Evolutionary conservation across 2,888 invertebrate species (phyloP), one percentile per base, ranked within the genome.

Genomic region (Magallana nippona): DNA sequence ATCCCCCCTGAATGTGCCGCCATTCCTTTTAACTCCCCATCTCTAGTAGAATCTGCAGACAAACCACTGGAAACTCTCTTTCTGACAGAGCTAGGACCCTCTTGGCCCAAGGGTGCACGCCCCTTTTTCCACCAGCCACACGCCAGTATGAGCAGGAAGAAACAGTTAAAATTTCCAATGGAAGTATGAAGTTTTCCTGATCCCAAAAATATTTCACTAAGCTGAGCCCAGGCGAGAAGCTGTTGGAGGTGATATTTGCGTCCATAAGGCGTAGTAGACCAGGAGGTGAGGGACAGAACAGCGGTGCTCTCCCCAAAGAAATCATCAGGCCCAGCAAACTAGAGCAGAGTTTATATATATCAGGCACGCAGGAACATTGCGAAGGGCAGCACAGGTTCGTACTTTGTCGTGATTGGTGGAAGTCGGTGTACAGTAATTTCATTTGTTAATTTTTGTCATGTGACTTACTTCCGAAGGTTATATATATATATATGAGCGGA

Each of bases 71-170:
- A 22, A 11, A 17, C 63, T 10, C 62, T 63, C 5, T 19, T n/a
- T n/a, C 63, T 2, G 11, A 27, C 13, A 78, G 57, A 79, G 79
- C 79, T 10, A 19, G 13, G 27, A 17, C 17, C 13, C 27, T 79
- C 15, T 58, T 79, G 10, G 58, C 58, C 79, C 13, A 27, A 10
- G 79, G 79, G 1, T 58, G 79, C 27, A 55, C 58, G 55, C 58
- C 79, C 13, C 27, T 58, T 17, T 11, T 22, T 11, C 79, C 79
- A 22, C 79, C 58, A 2, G 56, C 79, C 15, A 79, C 58, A 22
- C 56, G 79, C 5, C 55, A 79, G 10, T 79, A 58, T 58, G 44
- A 78, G n/a, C 19, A n/a, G 27, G 79, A 79, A 11, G 57, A 57
- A 10, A 11, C n/a, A 13, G 79, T 79, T 15, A 10, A 10, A 1